Conservation (phyloP, 64 coral and sea anemone species). For the Trachythela sp. region DNA sequence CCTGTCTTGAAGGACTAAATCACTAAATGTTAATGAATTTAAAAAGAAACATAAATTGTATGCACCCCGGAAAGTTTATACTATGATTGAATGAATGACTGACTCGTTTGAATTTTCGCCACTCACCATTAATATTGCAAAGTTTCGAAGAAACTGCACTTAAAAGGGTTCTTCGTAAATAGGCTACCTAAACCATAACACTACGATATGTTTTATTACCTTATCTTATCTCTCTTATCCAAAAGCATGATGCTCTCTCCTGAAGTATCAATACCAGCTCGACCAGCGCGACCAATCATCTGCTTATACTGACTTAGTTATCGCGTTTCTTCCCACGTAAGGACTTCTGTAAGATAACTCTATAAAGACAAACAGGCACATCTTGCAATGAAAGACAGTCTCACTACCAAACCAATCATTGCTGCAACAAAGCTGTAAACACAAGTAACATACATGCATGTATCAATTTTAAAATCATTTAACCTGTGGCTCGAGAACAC, state of each 20-base stretch:
- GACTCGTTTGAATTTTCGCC: too few relatives aligned
- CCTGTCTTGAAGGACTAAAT: too few relatives aligned
- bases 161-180: too few relatives aligned
- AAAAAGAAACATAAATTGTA: too few relatives aligned
- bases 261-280: conserved; percentile 93
- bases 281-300: conserved; percentile 95
- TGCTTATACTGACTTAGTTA: conserved; percentile 93
- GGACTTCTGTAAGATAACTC: conserved; percentile 87
- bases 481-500: too few relatives aligned
- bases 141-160: too few relatives aligned
- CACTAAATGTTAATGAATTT: too few relatives aligned
- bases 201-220: background rate
- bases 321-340: conserved; percentile 62
- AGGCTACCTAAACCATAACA: background rate
- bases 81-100: too few relatives aligned
- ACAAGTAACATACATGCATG: too few relatives aligned
- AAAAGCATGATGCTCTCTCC: conserved; percentile 90
- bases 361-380: conserved; percentile 30
- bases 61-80: too few relatives aligned
- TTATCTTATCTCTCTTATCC: conserved; percentile 67
- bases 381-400: background rate
- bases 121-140: too few relatives aligned
- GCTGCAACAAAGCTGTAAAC: background rate
- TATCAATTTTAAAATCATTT: too few relatives aligned
- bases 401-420: background rate